Evolutionary conservation across 1,140 invertebrate genomes (phyloP), one percentile per base, ranked within the genome.

Genomic region (Megalonaias nervosa): DNA sequence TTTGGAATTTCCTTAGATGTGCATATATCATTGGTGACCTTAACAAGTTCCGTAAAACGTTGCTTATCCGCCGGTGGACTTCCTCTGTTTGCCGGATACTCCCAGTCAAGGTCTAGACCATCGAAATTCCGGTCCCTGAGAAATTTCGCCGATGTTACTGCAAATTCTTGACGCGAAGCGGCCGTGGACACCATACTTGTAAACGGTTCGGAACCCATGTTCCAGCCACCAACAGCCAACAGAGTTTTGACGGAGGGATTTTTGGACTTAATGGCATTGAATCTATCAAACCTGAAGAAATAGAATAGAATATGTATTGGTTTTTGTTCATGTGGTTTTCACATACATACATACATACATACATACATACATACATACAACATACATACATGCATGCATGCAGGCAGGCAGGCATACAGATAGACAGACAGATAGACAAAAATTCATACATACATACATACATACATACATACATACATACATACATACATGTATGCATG

Each of bases 161-260:
- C 83, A 69, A 91, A 91, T 58, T 84, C 80, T 38, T 81, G 64
- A 17, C 86, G 67, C 15, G 62, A 79, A 23, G 77, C 75, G 4
- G 79, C 14, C 15, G 81, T 88, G 56, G 77, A 75, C 4, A 88
- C 84, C 88, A 91, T 89, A 6, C 76, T 73, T 57, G 85, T 87
- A 71, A 91, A 91, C 74, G 96, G 93, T 19, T 94, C 93, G 0
- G 96, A 97, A 17, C 96, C 97, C 91, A 98, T 97, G 88, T 98
- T 99, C 97, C 97, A 99, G 0, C 98, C 97, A 19, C 98, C 98
- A 76, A 99, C 96, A 11, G 97, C 97, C 74, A 99, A 92, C 90
- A 99, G 91, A 0, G 96, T 97, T 91, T 98, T 98, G 81, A 99
- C 87, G 69, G 96, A 94, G 82, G 96, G 97, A 91, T 99, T 99